These are phyloP conservation scores for Pseudomyrmex dendroicus DNA, from an alignment of 1,140 invertebrate species.

Conservation along the genomic window DNA sequence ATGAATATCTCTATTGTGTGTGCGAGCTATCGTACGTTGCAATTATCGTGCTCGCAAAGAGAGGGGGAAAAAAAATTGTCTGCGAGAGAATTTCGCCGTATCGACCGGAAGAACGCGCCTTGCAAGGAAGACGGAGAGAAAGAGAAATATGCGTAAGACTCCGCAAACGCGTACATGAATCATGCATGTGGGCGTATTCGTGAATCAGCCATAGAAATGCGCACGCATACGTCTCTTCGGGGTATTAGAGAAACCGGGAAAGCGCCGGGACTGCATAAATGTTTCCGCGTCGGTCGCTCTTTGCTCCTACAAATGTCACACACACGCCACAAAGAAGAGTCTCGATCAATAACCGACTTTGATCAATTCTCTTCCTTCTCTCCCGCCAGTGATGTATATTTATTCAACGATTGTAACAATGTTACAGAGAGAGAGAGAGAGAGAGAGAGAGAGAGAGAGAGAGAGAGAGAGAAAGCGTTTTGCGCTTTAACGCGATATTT, in stretches of 20 bases:
- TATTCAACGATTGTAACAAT: background rate
- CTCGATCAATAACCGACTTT: conserved; percentile 2
- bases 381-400: too few species aligned
- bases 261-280: conserved; percentile 43
- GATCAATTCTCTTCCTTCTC: too few species aligned
- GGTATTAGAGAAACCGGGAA: conserved; percentile 13
- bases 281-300: conserved; percentile 24
- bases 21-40: background rate
- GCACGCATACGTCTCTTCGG: conserved; percentile 11
- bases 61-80: background rate
- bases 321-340: background rate
- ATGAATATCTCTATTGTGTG: too few species aligned
- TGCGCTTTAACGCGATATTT: background rate
- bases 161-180: conserved; percentile 37
- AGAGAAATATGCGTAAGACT: background rate
- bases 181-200: conserved; percentile 42
- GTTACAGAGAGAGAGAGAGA: too few species aligned
- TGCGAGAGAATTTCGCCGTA: background rate
- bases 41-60: background rate
- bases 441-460: too few species aligned
- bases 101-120: background rate
- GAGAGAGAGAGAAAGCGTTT: too few species aligned
- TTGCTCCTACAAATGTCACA: conserved; percentile 17
- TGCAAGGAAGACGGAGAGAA: background rate
- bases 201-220: conserved; percentile 39